phyloP scores from a whole-genome alignment of 2,113 vertebrate genomes.

The Trogon surrucura region DNA sequence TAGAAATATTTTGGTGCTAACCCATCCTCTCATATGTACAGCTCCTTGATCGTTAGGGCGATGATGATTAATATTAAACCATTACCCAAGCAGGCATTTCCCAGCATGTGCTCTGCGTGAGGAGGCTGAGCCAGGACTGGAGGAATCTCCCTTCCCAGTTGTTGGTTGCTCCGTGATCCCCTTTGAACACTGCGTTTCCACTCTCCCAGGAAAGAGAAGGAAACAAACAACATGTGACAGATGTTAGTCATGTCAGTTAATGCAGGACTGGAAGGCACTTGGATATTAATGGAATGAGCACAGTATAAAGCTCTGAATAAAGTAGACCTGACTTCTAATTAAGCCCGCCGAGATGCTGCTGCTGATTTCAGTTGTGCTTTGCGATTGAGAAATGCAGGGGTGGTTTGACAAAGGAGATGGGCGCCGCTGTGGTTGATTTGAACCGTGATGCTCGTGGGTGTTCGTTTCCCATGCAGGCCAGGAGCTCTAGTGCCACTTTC shows the following conservation, averaged over 20 bases:
- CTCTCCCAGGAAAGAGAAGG: neutral
- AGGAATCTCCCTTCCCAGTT: neutral
- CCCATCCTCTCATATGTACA: neutral
- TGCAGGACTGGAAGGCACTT: constrained; percentile 20
- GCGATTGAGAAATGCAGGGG: neutral
- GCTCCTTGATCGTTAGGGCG: neutral
- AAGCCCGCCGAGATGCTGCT: neutral
- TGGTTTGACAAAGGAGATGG: neutral
- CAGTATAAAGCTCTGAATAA: neutral
- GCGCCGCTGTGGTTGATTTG: neutral
- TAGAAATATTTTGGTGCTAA: neutral
- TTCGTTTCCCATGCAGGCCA: neutral
- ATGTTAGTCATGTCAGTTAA: constrained; percentile 16
- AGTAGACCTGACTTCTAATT: constrained; percentile 20
- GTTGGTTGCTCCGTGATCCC: neutral
- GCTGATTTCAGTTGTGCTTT: neutral
- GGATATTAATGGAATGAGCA: constrained; percentile 12
- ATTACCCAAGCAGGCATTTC: neutral
- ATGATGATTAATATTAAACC: neutral
- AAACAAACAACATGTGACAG: neutral
- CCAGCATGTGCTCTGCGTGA: neutral
- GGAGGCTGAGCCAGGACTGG: neutral
- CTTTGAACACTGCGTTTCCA: neutral
- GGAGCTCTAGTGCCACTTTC: neutral
- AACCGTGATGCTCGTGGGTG: neutral